Conservation (phyloP, 1,140 invertebrate species). For the Tetragonula clypearis region DNA sequence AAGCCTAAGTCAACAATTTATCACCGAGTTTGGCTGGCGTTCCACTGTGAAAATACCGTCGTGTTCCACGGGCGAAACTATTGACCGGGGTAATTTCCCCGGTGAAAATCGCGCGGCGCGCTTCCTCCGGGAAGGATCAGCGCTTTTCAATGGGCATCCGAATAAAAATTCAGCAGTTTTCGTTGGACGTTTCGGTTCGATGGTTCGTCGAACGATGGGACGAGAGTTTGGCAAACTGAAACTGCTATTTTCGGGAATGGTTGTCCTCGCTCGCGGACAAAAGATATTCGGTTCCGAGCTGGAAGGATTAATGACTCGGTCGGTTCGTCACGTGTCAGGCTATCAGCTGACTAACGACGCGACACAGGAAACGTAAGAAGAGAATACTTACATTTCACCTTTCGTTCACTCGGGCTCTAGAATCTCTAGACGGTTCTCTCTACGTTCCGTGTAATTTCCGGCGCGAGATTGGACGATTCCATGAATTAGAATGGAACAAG, state of each 20-base stretch:
- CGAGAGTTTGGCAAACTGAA: not conserved
- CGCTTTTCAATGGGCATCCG: conserved; percentile 23
- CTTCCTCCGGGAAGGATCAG: not conserved
- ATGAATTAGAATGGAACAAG: not conserved
- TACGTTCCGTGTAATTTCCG: conserved; percentile 46
- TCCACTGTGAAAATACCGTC: conserved; percentile 37
- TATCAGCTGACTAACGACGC: conserved; percentile 67
- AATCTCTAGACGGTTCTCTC: too few species aligned
- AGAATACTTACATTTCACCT: conserved; percentile 36
- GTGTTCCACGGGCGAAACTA: conserved; percentile 40
- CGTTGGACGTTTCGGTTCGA: conserved; percentile 10
- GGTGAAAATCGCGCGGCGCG: conserved; percentile 4
- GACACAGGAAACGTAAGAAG: conserved; percentile 52
- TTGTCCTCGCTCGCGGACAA: conserved; percentile 33
- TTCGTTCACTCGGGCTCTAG: conserved; percentile 10
- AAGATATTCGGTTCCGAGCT: conserved; percentile 36
- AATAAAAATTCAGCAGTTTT: conserved; percentile 52
- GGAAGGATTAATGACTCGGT: conserved; percentile 64
- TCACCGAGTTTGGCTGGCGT: conserved; percentile 44
- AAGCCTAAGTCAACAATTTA: conserved; percentile 61
- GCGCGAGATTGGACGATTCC: not conserved
- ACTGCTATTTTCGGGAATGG: conserved; percentile 42
- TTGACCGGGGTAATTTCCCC: conserved; percentile 30
- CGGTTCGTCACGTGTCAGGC: conserved; percentile 61
- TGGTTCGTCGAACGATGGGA: not conserved